phyloP scores from a whole-genome alignment of 2,888 invertebrate genomes.

The Scaptomyza reducta region DNA sequence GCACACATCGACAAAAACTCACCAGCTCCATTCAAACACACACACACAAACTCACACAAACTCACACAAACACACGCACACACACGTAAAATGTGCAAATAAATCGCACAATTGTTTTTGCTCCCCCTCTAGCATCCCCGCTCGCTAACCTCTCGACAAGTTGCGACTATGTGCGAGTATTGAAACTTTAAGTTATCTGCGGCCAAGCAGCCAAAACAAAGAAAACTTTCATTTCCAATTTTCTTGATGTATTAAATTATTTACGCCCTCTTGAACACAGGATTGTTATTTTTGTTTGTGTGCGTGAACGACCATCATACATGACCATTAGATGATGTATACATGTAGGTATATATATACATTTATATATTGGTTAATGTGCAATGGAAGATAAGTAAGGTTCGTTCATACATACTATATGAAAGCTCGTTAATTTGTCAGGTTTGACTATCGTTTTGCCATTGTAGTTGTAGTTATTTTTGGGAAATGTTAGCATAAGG shows the following conservation, averaged over 20 bases:
- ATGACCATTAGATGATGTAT: slow-evolving; percentile 18
- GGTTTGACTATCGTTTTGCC: neutral
- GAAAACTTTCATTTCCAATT: slow-evolving; percentile 82
- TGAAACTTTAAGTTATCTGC: slow-evolving; percentile 79
- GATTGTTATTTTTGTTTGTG: slow-evolving; percentile 47
- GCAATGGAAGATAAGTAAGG: neutral
- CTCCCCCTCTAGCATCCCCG: neutral
- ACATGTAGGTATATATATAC: neutral
- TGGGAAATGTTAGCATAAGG: no score
- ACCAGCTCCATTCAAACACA: slow-evolving; percentile 12
- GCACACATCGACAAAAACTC: slow-evolving; percentile 1
- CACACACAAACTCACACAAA: neutral
- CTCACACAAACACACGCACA: neutral
- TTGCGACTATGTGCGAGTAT: slow-evolving; percentile 36
- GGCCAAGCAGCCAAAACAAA: slow-evolving; percentile 72
- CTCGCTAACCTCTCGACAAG: neutral
- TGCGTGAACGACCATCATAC: slow-evolving; percentile 40
- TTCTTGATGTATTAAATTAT: slow-evolving; percentile 82
- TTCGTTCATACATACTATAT: neutral
- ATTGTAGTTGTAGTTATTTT: neutral
- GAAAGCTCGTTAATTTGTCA: neutral
- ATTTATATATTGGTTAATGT: neutral
- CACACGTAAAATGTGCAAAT: slow-evolving; percentile 75
- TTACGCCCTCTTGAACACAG: slow-evolving; percentile 82
- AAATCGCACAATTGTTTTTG: slow-evolving; percentile 73